Evolutionary conservation across 2,113 vertebrate genomes (phyloP).

Genomic region (Perca fluviatilis): DNA sequence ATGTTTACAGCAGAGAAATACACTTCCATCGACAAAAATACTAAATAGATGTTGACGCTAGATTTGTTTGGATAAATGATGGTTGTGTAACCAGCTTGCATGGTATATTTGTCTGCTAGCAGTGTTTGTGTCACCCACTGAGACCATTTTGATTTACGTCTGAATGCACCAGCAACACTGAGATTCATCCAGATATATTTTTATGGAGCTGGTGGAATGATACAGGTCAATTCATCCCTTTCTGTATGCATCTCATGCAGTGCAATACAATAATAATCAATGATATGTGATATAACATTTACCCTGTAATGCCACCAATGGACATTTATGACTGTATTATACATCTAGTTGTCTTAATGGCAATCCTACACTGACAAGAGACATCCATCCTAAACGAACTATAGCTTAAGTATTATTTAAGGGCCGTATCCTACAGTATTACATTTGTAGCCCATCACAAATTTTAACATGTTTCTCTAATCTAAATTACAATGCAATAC

Average conservation of each 20-base stretch:
- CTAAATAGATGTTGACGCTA: constrained; percentile 47
- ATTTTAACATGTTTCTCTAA: not conserved
- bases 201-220: constrained; percentile 47
- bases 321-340: constrained; percentile 3
- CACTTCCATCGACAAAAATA: constrained; percentile 12
- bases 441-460: not conserved
- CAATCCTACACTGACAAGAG: not conserved
- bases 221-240: constrained; percentile 7
- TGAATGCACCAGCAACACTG: constrained; percentile 44
- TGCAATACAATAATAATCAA: constrained; percentile 29
- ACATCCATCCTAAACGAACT: not conserved
- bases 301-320: constrained; percentile 11
- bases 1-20: constrained; percentile 26
- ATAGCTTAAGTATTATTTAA: not conserved
- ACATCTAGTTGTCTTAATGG: too few relatives aligned
- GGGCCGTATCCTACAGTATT: not conserved
- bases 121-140: constrained; percentile 27
- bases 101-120: constrained; percentile 40
- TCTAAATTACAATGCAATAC: constrained; percentile 15
- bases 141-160: constrained; percentile 47
- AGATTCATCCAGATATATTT: constrained; percentile 45
- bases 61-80: constrained; percentile 60
- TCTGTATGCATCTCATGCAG: constrained; percentile 34
- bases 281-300: constrained; percentile 30
- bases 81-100: constrained; percentile 57